Percentiles rank a stretch among this genome's conserved stretches.
phyloP scores from a whole-genome alignment of 2,113 vertebrate species.

The Sardina pilchardus region DNA sequence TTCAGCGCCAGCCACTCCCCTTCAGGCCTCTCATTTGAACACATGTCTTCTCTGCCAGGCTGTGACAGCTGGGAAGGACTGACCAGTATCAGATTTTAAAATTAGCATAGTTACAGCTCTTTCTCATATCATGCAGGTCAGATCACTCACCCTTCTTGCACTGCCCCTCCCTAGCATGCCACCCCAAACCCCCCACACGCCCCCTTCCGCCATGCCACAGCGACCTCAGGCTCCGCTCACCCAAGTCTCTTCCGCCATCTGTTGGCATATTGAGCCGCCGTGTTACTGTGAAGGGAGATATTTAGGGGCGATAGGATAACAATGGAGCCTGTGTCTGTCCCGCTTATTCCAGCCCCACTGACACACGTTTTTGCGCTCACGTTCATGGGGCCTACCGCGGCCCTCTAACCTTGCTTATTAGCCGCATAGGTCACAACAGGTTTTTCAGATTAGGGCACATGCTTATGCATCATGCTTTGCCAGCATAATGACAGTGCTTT shows the following conservation, averaged over 20 bases:
- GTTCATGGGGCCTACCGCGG: not conserved
- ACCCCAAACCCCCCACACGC: not conserved
- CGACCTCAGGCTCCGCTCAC: not conserved
- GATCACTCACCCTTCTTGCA: not conserved
- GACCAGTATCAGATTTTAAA: constrained; percentile 35
- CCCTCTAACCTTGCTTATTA: constrained; percentile 24
- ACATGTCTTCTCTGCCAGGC: not conserved
- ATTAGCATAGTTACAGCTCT: constrained; percentile 46
- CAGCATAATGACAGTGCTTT: constrained; percentile 22
- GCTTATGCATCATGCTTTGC: constrained; percentile 10
- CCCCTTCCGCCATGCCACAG: constrained; percentile 24
- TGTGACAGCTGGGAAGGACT: constrained; percentile 35
- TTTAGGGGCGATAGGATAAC: constrained; percentile 3
- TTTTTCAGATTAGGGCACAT: constrained; percentile 1
- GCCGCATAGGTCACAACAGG: not conserved
- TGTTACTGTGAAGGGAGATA: constrained; percentile 26
- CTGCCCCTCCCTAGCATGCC: not conserved
- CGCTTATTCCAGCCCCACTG: constrained; percentile 17
- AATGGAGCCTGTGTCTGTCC: not conserved
- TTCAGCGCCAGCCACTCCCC: not conserved
- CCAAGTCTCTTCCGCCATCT: constrained; percentile 38
- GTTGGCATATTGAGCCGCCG: constrained; percentile 46
- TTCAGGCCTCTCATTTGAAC: not conserved
- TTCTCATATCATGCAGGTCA: constrained; percentile 18
- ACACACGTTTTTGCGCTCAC: not conserved